Base-by-base conservation (phyloP, 2,113 vertebrate genomes). In the Sinocyclocheilus maitianheensis region DNA sequence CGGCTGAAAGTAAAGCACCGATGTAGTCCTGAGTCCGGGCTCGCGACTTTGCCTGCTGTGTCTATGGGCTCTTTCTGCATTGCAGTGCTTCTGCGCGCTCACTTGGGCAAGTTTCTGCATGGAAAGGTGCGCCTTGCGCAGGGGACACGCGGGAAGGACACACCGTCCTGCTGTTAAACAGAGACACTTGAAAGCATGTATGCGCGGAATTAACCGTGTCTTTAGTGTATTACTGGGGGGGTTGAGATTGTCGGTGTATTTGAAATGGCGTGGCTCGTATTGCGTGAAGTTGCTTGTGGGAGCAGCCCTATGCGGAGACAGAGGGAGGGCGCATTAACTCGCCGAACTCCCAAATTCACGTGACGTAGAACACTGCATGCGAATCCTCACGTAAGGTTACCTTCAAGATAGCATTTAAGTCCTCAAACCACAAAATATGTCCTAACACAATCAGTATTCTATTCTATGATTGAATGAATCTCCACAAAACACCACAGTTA, bases 51-150 rank as follows among this genome's bases (percentile, higher is more conserved):
- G 58, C 55, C 30, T 80, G 55, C 30, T 80, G 55, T 62, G 77
- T 46, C 55, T 40, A 26, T 87, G 43, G 83, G 78, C 81, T 89
- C 93, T 92, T 91, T 94, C 94, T 96, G 95, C 95, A 96, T 94
- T 96, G 95, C 95, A 91, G 95, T 94, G 92, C 94, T 94, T 93
- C 90, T 90, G 80, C 85, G 84, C 89, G 89, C 85, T 90, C 80
- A 89, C 90, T 86, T 86, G 88, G 90, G 24, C 81, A 96, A 95
- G 93, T 96, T 94, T 93, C 90, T 93, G 92, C 92, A 88, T 85
- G 90, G 88, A 86, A 60, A 63, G 79, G 53, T 87, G 80, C 77
- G 88, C 78, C 85, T 89, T 89, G 85, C 46, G 62, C 51, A 85
- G 51, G 74, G 79, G 84, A 40, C 65, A 65, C 43, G 58, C 34